Percentiles rank a stretch among this genome's conserved stretches.
Evolutionary conservation across 1,140 invertebrate species (phyloP).

Genomic region (Melitaea cinxia): DNA sequence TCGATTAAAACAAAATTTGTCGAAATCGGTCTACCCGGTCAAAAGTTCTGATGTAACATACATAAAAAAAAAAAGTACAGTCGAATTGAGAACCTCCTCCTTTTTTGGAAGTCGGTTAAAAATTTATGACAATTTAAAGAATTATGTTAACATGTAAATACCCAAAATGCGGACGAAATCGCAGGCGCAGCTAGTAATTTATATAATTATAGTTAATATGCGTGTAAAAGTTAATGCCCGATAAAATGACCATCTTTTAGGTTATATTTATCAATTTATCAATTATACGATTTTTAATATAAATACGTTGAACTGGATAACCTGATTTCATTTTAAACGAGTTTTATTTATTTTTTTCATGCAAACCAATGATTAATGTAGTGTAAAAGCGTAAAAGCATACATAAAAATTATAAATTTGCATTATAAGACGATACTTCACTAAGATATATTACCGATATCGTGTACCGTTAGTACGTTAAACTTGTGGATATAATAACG

Average conservation of each 20-base stretch:
- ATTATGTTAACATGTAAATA: too few species aligned
- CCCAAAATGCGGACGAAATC: too few species aligned
- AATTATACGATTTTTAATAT: constrained; percentile 2
- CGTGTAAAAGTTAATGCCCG: constrained; percentile 5
- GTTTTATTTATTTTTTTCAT: neutral
- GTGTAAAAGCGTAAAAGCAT: neutral
- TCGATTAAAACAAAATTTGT: too few species aligned
- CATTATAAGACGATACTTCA: constrained; percentile 17
- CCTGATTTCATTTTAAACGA: neutral
- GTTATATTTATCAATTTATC: constrained; percentile 4
- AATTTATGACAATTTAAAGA: too few species aligned
- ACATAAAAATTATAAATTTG: constrained; percentile 8
- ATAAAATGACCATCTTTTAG: constrained; percentile 17
- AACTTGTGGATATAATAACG: neutral
- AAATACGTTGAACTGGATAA: constrained; percentile 2
- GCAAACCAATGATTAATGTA: neutral
- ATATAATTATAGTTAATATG: too few species aligned
- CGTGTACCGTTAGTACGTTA: constrained; percentile 10
- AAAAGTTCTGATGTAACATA: too few species aligned
- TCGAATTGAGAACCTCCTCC: too few species aligned
- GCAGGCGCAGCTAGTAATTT: too few species aligned
- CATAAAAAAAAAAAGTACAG: too few species aligned
- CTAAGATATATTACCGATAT: constrained; percentile 9
- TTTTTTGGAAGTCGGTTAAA: too few species aligned
- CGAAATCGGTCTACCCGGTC: too few species aligned